These are phyloP conservation scores for Sphenodon punctatus DNA, from an alignment of 2,797 vertebrate genomes.

Conservation along the genomic window DNA sequence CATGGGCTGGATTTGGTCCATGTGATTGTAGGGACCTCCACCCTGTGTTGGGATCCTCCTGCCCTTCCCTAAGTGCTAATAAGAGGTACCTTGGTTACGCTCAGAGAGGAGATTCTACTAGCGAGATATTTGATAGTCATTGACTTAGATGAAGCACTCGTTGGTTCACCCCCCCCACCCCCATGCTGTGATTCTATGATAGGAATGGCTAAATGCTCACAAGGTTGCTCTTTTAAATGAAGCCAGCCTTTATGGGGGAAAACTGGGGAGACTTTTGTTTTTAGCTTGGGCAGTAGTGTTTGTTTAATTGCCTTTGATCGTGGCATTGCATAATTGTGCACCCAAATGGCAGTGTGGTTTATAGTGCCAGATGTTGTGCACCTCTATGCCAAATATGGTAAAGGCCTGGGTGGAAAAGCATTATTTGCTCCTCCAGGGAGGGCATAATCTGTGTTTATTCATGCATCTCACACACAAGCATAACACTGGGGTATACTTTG, in stretches of 20 bases:
- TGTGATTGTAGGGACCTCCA: accelerated
- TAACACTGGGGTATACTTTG: background rate
- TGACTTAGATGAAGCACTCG: background rate
- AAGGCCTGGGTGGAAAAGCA: background rate
- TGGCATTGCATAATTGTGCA: accelerated
- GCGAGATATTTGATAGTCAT: background rate
- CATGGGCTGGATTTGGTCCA: background rate
- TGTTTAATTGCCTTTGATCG: background rate
- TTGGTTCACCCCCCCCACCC: background rate
- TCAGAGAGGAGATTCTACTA: background rate
- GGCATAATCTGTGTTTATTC: background rate
- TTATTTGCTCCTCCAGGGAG: background rate
- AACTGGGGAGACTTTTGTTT: accelerated
- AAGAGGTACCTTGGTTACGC: no score
- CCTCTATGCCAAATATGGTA: background rate
- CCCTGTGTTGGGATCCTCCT: accelerated
- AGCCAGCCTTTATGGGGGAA: background rate
- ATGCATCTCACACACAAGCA: background rate
- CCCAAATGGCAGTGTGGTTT: background rate
- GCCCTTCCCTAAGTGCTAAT: accelerated
- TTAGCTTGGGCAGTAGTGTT: background rate
- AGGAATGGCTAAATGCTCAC: background rate
- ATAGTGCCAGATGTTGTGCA: accelerated
- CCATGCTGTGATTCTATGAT: background rate
- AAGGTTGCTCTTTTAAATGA: background rate